phyloP scores from a whole-genome alignment of 2,888 invertebrate species.

The Pheosia tremula region DNA sequence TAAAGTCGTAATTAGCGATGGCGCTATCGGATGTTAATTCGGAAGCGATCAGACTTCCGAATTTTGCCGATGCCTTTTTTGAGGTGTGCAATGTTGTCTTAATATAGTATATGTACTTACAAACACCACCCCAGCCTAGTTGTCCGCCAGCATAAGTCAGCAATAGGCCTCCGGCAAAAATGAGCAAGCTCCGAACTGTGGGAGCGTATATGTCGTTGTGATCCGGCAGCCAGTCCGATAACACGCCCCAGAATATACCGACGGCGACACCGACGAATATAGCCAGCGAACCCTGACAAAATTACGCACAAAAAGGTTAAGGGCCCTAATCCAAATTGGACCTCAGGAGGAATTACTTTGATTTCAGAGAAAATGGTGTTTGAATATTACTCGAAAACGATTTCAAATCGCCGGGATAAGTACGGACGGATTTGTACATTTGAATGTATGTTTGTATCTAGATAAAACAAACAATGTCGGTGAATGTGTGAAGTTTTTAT shows the following conservation, averaged over 20 bases:
- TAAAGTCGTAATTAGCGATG: too few species aligned
- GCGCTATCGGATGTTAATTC: too few species aligned
- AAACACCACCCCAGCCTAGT: constrained; percentile 74
- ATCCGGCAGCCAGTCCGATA: constrained; percentile 69
- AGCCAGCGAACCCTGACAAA: constrained; percentile 66
- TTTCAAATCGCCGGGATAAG: constrained; percentile 29
- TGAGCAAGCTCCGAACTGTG: constrained; percentile 67
- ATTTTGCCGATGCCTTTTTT: too few species aligned
- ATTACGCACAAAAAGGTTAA: constrained; percentile 35
- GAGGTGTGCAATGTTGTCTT: not conserved
- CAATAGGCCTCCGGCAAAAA: constrained; percentile 67
- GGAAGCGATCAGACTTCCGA: too few species aligned
- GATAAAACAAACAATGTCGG: constrained; percentile 19
- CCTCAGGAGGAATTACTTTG: constrained; percentile 29
- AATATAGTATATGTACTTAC: constrained; percentile 51
- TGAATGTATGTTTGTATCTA: constrained; percentile 27
- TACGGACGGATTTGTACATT: constrained; percentile 27
- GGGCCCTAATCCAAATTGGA: constrained; percentile 26
- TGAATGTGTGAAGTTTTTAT: constrained; percentile 18
- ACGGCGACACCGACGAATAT: constrained; percentile 68
- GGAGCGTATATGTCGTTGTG: constrained; percentile 71
- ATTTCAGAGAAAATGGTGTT: constrained; percentile 33
- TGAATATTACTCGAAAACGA: constrained; percentile 23
- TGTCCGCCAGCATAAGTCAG: constrained; percentile 65
- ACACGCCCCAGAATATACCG: constrained; percentile 71